Percentiles rank a stretch among this genome's conserved stretches.
phyloP scores from a whole-genome alignment of 1,140 invertebrate genomes.

The Drosophila bifasciata region DNA sequence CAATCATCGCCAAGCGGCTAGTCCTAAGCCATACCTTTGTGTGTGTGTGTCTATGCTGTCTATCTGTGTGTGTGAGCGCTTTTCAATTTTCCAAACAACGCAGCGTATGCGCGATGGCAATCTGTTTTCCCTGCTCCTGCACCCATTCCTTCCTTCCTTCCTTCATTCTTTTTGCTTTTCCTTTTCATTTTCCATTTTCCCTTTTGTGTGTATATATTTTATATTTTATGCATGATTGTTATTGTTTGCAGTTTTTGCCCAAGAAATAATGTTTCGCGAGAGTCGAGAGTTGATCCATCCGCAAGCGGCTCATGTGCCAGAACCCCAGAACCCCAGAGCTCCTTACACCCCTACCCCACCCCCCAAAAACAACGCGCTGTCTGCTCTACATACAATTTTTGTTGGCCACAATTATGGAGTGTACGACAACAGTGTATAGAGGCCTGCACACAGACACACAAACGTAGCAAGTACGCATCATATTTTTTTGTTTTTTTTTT shows the following conservation, averaged over 20 bases:
- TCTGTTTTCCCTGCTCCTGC: no score
- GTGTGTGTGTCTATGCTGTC: conserved; percentile 21
- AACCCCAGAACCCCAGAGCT: neutral
- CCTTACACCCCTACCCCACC: conserved; percentile 2
- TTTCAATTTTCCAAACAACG: conserved; percentile 59
- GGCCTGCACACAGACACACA: conserved; percentile 22
- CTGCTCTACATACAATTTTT: conserved; percentile 46
- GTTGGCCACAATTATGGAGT: conserved; percentile 65
- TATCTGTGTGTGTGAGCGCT: conserved; percentile 29
- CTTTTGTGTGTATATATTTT: conserved; percentile 37
- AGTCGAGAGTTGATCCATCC: conserved; percentile 64
- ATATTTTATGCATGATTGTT: conserved; percentile 76
- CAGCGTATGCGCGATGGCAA: conserved; percentile 74
- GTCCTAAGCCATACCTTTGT: conserved; percentile 5
- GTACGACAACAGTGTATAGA: neutral
- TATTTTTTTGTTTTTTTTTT: no score
- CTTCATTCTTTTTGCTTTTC: neutral
- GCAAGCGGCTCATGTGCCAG: conserved; percentile 67
- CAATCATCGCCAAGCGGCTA: neutral
- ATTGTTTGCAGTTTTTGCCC: conserved; percentile 72
- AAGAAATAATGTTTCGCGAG: conserved; percentile 45
- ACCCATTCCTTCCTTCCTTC: conserved; percentile 2
- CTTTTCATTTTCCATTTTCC: conserved; percentile 4
- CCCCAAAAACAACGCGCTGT: neutral
- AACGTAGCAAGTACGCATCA: conserved; percentile 58